Evolutionary conservation across 2,113 vertebrate species (phyloP).

Genomic region (Chascanopsetta lugubris): DNA sequence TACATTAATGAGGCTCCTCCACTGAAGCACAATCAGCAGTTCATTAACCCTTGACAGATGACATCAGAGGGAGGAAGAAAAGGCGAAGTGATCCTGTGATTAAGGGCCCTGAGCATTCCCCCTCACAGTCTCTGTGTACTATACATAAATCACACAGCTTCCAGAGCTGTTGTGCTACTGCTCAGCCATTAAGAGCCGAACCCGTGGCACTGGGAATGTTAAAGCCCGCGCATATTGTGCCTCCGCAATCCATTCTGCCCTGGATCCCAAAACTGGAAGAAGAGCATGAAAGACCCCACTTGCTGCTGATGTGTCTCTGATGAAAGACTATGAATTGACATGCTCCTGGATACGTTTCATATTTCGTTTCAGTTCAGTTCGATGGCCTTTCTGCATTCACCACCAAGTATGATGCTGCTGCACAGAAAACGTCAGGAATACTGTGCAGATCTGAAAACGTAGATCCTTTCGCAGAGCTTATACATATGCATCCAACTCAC

Average conservation of each 20-base stretch:
- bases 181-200: constrained; percentile 23
- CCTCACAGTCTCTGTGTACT: constrained; percentile 46
- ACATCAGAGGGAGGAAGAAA: constrained; percentile 69
- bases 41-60: constrained; percentile 80
- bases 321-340: constrained; percentile 36
- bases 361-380: not conserved
- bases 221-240: constrained; percentile 15
- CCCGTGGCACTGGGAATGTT: constrained; percentile 21
- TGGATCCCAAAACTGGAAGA: constrained; percentile 1
- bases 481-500: constrained; percentile 77
- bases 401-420: not conserved
- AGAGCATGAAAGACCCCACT: constrained; percentile 9
- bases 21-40: constrained; percentile 74
- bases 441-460: too few species aligned
- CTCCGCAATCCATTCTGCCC: constrained; percentile 28
- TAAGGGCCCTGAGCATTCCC: constrained; percentile 65
- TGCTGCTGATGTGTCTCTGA: constrained; percentile 29
- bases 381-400: not conserved
- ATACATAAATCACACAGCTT: constrained; percentile 61
- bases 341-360: constrained; percentile 26
- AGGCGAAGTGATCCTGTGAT: constrained; percentile 65
- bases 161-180: constrained; percentile 20
- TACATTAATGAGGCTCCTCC: constrained; percentile 76
- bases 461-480: not conserved
- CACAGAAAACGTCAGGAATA: too few species aligned